Evolutionary conservation across 2,113 vertebrate species (phyloP), one percentile per base, ranked within the genome.

Genomic region (Monopterus albus): DNA sequence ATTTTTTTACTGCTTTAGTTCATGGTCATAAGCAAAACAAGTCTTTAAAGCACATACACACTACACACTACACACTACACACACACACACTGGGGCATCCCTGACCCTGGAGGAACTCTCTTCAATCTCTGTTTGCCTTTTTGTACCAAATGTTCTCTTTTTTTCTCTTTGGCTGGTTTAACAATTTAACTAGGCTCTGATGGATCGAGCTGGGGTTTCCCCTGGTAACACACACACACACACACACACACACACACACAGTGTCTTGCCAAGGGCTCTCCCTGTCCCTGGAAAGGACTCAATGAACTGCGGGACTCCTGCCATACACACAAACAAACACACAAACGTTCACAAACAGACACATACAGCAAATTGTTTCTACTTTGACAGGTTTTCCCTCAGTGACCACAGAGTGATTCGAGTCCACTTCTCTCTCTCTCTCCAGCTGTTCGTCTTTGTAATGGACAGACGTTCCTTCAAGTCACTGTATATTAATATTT

Each of bases 191-290:
- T 63, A 60, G 79, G 75, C 62, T 75, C 62, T 61, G 76, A 23
- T 65, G 61, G 72, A 75, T 43, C n/a, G 33, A 63, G 62, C 31
- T 12, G 66, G 86, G 90, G 89, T 90, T 92, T 92, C 91, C 90
- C 90, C 74, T 83, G 84, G 88, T 85, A 75, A 91, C 89, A 75
- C 59, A 77, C 39, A 72, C 63, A 81, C 59, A 78, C 55, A 82
- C 20, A 36, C 35, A 50, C 58, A 69, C 35, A 87, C 73, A 65
- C 29, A 60, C n/a, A 35, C 49, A 77, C 52, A 63, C n/a, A 49
- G 6, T 18, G 9, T 56, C 53, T 78, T 9, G 47, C 72, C 69
- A 62, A 79, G 76, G 82, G 79, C 62, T 88, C 78, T 83, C 74
- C 78, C 66, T 75, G 78, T 89, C 75, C 79, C 49, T 84, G 78